Evolutionary conservation across 2,888 invertebrate genomes (phyloP).

Genomic region (Criorhina ranunculi): DNA sequence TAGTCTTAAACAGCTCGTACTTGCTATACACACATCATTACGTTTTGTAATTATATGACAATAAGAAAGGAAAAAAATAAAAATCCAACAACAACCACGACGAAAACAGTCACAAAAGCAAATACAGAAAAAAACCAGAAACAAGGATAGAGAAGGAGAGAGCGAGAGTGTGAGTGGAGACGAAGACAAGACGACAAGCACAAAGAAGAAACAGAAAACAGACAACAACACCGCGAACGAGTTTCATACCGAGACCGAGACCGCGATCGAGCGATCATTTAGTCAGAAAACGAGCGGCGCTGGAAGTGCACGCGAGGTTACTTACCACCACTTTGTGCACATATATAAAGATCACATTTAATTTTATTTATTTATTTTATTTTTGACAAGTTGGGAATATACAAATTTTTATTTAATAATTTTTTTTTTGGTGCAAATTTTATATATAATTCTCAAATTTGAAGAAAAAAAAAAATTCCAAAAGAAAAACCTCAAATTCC

Average conservation of each 20-base stretch:
- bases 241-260: constrained; percentile 57
- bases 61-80: constrained; percentile 47
- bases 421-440: constrained; percentile 56
- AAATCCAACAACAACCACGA: too few relatives aligned
- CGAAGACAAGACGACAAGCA: constrained; percentile 33
- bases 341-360: constrained; percentile 63
- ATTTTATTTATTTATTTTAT: constrained; percentile 28
- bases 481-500: constrained; percentile 36
- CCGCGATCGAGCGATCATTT: constrained; percentile 67
- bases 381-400: constrained; percentile 53
- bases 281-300: constrained; percentile 76
- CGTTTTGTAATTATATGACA: constrained; percentile 70
- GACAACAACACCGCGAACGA: constrained; percentile 71
- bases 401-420: constrained; percentile 27
- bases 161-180: too few relatives aligned
- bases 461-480: constrained; percentile 21
- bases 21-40: constrained; percentile 66
- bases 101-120: constrained; percentile 49
- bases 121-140: constrained; percentile 34
- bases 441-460: constrained; percentile 36
- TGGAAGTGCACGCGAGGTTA: constrained; percentile 76
- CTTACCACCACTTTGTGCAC: constrained; percentile 55
- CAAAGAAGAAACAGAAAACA: constrained; percentile 44
- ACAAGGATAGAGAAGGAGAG: constrained; percentile 49
- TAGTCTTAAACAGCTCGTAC: constrained; percentile 37